Conservation (phyloP, 2,888 invertebrate genomes). For the Diabrotica balteata region DNA sequence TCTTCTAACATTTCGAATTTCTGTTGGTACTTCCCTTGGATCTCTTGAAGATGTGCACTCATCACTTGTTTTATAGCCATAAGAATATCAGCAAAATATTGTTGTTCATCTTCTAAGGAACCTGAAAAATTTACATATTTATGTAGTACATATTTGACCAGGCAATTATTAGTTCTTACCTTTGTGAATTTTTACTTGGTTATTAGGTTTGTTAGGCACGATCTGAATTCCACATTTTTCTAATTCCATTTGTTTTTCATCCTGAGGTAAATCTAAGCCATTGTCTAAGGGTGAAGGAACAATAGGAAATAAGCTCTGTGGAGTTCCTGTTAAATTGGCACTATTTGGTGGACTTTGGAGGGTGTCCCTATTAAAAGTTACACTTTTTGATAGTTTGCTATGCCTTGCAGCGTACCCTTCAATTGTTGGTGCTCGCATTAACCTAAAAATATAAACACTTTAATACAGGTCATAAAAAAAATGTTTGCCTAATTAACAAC, state of each 20-base stretch:
- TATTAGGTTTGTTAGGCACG: slow-evolving; percentile 67
- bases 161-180: slow-evolving; percentile 52
- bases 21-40: slow-evolving; percentile 75
- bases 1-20: slow-evolving; percentile 79
- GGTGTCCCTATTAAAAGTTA: slow-evolving; percentile 86
- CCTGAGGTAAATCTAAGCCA: slow-evolving; percentile 52
- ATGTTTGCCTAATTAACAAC: no score
- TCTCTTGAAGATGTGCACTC: slow-evolving; percentile 75
- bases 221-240: slow-evolving; percentile 66
- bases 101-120: slow-evolving; percentile 74
- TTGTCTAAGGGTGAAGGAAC: slow-evolving; percentile 57
- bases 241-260: slow-evolving; percentile 65
- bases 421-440: slow-evolving; percentile 83
- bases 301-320: slow-evolving; percentile 50
- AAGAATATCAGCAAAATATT: slow-evolving; percentile 81
- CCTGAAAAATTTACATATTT: slow-evolving; percentile 55
- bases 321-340: slow-evolving; percentile 44
- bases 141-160: slow-evolving; percentile 2
- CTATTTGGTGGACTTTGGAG: slow-evolving; percentile 78
- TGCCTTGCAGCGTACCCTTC: slow-evolving; percentile 90
- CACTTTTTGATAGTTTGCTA: slow-evolving; percentile 87
- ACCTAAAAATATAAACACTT: slow-evolving; percentile 47
- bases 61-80: slow-evolving; percentile 81
- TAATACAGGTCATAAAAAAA: not conserved
- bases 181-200: slow-evolving; percentile 67